Evolutionary conservation across 2,888 invertebrate species (phyloP).

Genomic region (Hydroisotoma schaefferi): DNA sequence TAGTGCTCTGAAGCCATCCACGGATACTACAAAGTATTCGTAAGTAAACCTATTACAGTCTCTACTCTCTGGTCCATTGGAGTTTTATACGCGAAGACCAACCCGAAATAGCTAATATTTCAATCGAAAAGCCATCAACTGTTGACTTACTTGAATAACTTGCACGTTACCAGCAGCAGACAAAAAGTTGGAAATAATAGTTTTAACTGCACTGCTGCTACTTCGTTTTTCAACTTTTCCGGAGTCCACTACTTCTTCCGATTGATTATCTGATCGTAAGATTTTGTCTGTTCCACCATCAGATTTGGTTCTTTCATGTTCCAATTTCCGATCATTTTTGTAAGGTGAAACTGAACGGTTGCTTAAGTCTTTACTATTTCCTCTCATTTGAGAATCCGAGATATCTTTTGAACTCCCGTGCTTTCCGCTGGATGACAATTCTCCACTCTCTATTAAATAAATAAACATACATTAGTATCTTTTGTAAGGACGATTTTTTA

Average conservation of each 20-base stretch:
- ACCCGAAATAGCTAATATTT: no score
- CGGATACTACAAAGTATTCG: slow-evolving; percentile 58
- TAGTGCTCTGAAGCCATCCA: slow-evolving; percentile 68
- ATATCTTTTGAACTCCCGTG: neutral
- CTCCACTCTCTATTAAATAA: no score
- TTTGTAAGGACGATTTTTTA: no score
- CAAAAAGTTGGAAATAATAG: slow-evolving; percentile 65
- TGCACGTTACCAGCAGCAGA: slow-evolving; percentile 57
- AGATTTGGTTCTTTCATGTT: slow-evolving; percentile 45
- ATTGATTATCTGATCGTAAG: slow-evolving; percentile 17
- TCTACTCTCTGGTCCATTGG: no score
- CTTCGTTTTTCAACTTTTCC: slow-evolving; percentile 43
- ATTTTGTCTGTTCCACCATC: slow-evolving; percentile 49
- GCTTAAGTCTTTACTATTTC: no score
- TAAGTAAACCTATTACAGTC: no score
- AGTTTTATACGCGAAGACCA: no score
- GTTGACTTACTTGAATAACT: slow-evolving; percentile 52
- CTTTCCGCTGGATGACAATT: neutral
- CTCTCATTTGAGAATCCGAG: no score
- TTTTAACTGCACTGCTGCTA: slow-evolving; percentile 57
- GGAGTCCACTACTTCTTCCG: slow-evolving; percentile 38
- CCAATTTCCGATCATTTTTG: neutral
- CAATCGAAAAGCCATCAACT: no score
- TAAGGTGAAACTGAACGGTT: no score
- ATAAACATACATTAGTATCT: no score